Evolutionary conservation across 1,140 invertebrate species (phyloP).

Genomic region (Dreissena rostriformis): DNA sequence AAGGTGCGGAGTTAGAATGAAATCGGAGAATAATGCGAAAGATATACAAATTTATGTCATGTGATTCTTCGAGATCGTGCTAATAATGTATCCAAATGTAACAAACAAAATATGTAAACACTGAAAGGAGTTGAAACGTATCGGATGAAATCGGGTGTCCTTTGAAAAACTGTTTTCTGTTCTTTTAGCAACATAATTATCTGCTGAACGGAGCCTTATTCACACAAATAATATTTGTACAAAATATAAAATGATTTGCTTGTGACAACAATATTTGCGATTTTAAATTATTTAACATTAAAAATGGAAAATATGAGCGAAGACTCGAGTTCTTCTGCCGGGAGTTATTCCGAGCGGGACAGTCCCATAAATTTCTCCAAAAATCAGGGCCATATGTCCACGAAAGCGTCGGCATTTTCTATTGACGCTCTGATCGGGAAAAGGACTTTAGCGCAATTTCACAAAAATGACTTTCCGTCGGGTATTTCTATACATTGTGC

Average conservation of each 20-base stretch:
- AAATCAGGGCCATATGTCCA: slow-evolving; percentile 64
- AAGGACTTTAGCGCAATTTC: slow-evolving; percentile 34
- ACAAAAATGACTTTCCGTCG: slow-evolving; percentile 12
- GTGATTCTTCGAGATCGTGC: slow-evolving; percentile 37
- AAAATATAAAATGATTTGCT: neutral
- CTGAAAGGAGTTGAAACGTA: neutral
- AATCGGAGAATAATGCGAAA: slow-evolving; percentile 59
- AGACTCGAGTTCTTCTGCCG: slow-evolving; percentile 48
- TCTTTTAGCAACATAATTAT: no score
- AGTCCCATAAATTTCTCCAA: slow-evolving; percentile 56
- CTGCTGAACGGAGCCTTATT: neutral
- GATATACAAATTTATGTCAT: slow-evolving; percentile 58
- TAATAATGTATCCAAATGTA: slow-evolving; percentile 51
- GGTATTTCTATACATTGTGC: slow-evolving; percentile 4
- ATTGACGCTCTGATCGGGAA: slow-evolving; percentile 74
- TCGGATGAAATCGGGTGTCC: neutral
- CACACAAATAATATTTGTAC: neutral
- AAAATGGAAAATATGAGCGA: slow-evolving; percentile 32
- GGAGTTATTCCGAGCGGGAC: slow-evolving; percentile 41
- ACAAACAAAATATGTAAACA: slow-evolving; percentile 33
- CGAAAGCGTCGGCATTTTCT: slow-evolving; percentile 73
- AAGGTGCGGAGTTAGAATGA: slow-evolving; percentile 57
- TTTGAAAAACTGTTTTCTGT: no score
- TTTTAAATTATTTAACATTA: no score
- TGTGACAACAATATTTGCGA: no score